phyloP scores from a whole-genome alignment of 1,140 invertebrate genomes.

The Nylanderia fulva region DNA sequence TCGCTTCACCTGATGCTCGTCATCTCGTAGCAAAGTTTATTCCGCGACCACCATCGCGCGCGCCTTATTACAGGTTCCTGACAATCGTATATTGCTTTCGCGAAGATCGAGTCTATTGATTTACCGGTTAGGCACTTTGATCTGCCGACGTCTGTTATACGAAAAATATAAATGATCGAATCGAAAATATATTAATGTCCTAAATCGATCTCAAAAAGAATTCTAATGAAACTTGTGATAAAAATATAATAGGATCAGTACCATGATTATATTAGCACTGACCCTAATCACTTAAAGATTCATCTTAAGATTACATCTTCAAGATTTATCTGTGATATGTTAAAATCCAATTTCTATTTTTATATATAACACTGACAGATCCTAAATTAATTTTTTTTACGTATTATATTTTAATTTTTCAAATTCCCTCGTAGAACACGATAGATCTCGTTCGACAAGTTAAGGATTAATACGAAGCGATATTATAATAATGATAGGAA shows the following conservation, averaged over 20 bases:
- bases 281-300: background rate
- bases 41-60: conserved; percentile 60
- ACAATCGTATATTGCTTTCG: conserved; percentile 52
- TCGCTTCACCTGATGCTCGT: conserved; percentile 62
- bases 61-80: conserved; percentile 56
- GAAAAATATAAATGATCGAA: background rate
- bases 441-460: background rate
- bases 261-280: conserved; percentile 16
- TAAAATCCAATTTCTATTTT: too few species aligned
- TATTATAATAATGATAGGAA: conserved; percentile 5
- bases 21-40: conserved; percentile 77
- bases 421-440: background rate
- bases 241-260: background rate
- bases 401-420: background rate
- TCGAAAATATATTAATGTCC: background rate
- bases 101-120: conserved; percentile 30
- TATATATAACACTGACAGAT: background rate
- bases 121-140: conserved; percentile 20
- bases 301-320: too few species aligned
- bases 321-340: too few species aligned
- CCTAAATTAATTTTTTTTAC: background rate
- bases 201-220: background rate
- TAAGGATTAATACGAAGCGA: background rate
- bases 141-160: conserved; percentile 31
- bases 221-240: background rate